Conservation (phyloP, 2,888 invertebrate species). For the Caenorhabditis sp. region DNA sequence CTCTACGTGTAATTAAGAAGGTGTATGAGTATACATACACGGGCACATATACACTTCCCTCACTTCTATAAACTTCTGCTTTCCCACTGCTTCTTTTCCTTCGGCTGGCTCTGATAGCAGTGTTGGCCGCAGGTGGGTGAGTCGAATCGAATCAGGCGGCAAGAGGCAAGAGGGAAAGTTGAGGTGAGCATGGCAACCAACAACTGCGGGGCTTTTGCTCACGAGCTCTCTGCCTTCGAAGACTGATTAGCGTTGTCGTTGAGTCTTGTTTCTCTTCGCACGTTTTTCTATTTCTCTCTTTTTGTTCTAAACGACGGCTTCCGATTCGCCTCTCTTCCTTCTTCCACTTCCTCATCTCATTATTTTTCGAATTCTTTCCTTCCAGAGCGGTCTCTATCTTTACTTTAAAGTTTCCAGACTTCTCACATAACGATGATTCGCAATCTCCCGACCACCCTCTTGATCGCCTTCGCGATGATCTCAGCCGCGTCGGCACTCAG, state of each 20-base stretch:
- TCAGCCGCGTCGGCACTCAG: slow-evolving; percentile 20
- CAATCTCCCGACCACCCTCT: slow-evolving; percentile 2
- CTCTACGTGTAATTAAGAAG: slow-evolving; percentile 19
- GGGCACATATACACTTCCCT: not conserved
- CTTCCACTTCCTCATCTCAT: slow-evolving; percentile 8
- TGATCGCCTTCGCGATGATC: slow-evolving; percentile 25
- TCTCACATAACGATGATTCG: slow-evolving; percentile 3
- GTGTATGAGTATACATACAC: slow-evolving; percentile 14
- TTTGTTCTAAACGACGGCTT: slow-evolving; percentile 34
- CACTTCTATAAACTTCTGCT: slow-evolving; percentile 23
- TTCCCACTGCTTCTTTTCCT: slow-evolving; percentile 19
- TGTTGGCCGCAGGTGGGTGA: slow-evolving; percentile 40
- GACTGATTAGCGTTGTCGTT: slow-evolving; percentile 49
- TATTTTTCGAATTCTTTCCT: not conserved
- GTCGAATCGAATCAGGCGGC: slow-evolving; percentile 59
- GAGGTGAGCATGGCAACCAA: slow-evolving; percentile 58
- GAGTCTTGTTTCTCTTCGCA: slow-evolving; percentile 29
- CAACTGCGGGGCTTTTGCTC: slow-evolving; percentile 37
- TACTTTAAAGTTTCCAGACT: not conserved
- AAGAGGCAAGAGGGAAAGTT: slow-evolving; percentile 31
- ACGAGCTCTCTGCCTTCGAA: slow-evolving; percentile 13
- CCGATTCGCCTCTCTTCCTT: slow-evolving; percentile 14
- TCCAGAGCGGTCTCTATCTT: not conserved
- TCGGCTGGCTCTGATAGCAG: slow-evolving; percentile 12
- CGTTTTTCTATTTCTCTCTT: slow-evolving; percentile 19